These are phyloP conservation scores for Campylorhamphus procurvoides DNA, from an alignment of 2,113 vertebrate species.

Conservation along the genomic window DNA sequence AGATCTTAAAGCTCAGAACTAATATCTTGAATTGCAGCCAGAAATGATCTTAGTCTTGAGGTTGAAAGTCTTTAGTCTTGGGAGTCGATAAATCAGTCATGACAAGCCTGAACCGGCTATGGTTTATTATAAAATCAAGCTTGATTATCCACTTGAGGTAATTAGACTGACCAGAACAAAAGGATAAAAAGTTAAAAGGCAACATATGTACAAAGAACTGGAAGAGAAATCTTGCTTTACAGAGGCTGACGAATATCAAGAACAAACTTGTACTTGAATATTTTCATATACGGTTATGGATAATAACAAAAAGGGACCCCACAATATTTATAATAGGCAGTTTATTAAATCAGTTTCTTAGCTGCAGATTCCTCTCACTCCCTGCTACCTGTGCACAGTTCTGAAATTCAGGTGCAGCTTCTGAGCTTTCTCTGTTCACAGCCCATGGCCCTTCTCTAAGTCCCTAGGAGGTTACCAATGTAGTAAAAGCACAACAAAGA, in stretches of 20 bases:
- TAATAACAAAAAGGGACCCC: neutral
- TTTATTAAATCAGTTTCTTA: neutral
- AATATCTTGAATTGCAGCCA: constrained; percentile 40
- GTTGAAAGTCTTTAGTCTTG: constrained; percentile 20
- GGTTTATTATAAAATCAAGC: constrained; percentile 51
- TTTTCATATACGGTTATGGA: neutral
- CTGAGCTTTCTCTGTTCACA: neutral
- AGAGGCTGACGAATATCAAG: neutral
- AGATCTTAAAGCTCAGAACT: constrained; percentile 21
- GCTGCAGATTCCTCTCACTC: neutral
- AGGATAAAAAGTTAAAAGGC: constrained; percentile 34
- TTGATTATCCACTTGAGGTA: constrained; percentile 42
- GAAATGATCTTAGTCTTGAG: constrained; percentile 18
- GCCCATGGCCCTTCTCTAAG: neutral
- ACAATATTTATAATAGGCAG: neutral
- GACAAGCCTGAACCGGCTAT: neutral
- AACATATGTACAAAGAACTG: constrained; percentile 10
- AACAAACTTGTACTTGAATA: neutral
- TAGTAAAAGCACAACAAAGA: neutral
- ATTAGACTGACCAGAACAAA: constrained; percentile 47
- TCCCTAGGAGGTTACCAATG: neutral
- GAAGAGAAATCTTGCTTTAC: neutral
- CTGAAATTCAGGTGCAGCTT: neutral
- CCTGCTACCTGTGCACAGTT: neutral
- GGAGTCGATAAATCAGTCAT: constrained; percentile 19